Evolutionary conservation across 2,797 vertebrate genomes (phyloP), one percentile per base, ranked within the genome.

Genomic region (Phylloscopus collybita): DNA sequence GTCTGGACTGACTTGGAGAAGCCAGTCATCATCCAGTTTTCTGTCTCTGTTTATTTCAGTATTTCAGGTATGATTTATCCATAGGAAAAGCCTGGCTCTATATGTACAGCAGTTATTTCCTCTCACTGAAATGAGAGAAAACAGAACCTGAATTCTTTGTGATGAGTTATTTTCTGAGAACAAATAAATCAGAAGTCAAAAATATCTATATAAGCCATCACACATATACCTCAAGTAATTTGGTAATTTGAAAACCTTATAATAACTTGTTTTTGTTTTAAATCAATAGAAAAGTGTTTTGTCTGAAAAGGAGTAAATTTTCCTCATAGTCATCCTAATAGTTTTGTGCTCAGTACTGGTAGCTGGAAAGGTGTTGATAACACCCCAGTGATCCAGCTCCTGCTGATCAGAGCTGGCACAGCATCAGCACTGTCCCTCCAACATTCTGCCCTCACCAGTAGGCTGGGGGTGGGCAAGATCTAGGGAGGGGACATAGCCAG

Each of bases 391-490:
- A 26, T 65, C 65, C 20, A 26, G 9, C 40, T 84, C 1, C 13
- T 60, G 45, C 27, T 65, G 40, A 54, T 6, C 11, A 60, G 53
- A 14, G 9, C 20, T 72, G 21, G 15, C 3, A 13, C 22, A 53
- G 8, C 16, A 42, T 22, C 47, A n/a, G 5, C 0, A 1, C 11
- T 19, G 14, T 26, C 8, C 9, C 22, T 10, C 5, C 30, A 65
- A 1, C 9, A 29, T 29, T 53, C 3, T 1, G 0, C 2, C 10
- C 27, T 44, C 32, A 22, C 5, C 20, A 49, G 27, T 4, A 60
- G 10, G 1, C 14, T 49, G 5, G 4, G 29, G 2, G 5, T 42
- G 16, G 15, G 10, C 4, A 76, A 71, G 34, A 26, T 12, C 64
- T 44, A 44, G 23, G 30, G 23, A 65, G 6, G 59, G 3, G 8